phyloP scores from a whole-genome alignment of 2,888 invertebrate species.

The Willowsia nigromaculata region DNA sequence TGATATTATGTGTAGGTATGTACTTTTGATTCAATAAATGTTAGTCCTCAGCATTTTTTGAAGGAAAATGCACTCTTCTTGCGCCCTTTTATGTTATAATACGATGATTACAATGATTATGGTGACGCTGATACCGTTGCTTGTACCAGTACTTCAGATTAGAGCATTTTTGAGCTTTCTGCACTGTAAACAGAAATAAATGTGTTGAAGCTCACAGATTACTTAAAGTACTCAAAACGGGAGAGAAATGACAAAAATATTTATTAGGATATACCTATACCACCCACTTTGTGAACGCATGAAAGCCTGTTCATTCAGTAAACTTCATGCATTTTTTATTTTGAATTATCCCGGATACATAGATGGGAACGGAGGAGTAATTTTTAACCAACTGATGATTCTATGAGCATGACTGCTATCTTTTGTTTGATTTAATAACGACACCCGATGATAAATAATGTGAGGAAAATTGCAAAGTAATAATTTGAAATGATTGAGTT shows the following conservation, averaged over 20 bases:
- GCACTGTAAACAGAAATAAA: background rate
- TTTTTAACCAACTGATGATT: background rate
- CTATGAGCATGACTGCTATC: background rate
- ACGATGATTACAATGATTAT: too few relatives aligned
- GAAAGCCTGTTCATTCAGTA: background rate
- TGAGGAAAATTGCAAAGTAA: background rate
- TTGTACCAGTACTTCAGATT: background rate
- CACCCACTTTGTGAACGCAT: background rate
- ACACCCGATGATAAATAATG: slow-evolving; percentile 16
- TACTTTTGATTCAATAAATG: too few relatives aligned
- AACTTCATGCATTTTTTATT: background rate
- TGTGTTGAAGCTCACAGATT: too few relatives aligned
- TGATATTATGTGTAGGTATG: too few relatives aligned
- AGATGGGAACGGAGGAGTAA: background rate
- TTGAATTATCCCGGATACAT: background rate
- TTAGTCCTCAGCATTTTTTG: too few relatives aligned
- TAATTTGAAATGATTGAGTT: background rate
- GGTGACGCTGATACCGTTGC: background rate
- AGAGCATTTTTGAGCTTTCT: background rate
- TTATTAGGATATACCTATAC: too few relatives aligned
- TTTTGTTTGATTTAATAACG: slow-evolving; percentile 20
- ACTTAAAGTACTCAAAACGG: too few relatives aligned
- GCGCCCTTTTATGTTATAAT: background rate
- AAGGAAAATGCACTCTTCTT: too few relatives aligned
- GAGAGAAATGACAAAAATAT: background rate